Evolutionary conservation across 30 jellyfish, hydroid and myxozoan genomes (phyloP).

Genomic region (Nemopilema nomurai): DNA sequence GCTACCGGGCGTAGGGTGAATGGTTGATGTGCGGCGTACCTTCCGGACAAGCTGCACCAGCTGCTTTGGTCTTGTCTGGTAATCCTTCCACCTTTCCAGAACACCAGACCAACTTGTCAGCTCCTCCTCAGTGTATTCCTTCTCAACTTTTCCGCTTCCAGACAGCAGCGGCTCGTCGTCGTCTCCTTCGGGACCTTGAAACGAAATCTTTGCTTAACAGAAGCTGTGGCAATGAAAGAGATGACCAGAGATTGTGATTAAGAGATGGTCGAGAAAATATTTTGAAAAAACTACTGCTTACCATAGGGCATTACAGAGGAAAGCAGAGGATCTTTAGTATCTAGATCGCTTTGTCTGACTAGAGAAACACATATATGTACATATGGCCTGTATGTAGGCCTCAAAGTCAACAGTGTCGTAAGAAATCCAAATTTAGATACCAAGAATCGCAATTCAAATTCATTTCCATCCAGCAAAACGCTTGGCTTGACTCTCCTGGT

Average conservation of each 20-base stretch:
- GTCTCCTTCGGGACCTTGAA: slow-evolving; percentile 72
- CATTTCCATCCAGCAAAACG: too few relatives aligned
- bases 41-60: slow-evolving; percentile 80
- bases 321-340: too few relatives aligned
- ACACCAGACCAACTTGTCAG: slow-evolving; percentile 73
- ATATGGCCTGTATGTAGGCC: too few relatives aligned
- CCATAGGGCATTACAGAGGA: neutral
- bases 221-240: neutral
- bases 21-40: slow-evolving; percentile 42
- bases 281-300: neutral
- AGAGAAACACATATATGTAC: too few relatives aligned
- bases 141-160: slow-evolving; percentile 83
- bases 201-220: neutral
- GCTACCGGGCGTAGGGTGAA: too few relatives aligned
- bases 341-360: too few relatives aligned
- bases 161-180: slow-evolving; percentile 93
- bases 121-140: slow-evolving; percentile 75
- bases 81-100: slow-evolving; percentile 76
- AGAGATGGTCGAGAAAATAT: neutral
- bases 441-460: too few relatives aligned
- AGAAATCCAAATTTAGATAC: too few relatives aligned
- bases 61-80: slow-evolving; percentile 80
- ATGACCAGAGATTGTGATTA: neutral
- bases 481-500: too few relatives aligned
- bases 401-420: too few relatives aligned